Conservation (phyloP, 2,113 vertebrate genomes). For the Numenius arquata region DNA sequence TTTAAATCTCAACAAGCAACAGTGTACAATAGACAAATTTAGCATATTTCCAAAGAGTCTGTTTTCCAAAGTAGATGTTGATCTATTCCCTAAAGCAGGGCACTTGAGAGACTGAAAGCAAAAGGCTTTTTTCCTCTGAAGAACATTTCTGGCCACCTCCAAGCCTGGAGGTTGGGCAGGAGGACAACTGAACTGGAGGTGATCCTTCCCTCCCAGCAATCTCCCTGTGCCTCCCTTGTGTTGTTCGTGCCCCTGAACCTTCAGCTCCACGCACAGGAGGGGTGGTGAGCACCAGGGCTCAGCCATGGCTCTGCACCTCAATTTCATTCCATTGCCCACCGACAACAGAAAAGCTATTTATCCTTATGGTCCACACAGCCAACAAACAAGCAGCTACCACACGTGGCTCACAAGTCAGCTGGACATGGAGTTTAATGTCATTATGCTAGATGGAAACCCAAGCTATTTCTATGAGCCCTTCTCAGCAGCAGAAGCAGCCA, state of each 20-base stretch:
- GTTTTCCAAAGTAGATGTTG: background rate
- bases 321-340: background rate
- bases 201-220: background rate
- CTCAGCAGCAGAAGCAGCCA: background rate
- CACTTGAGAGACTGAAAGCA: background rate
- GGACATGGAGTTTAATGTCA: background rate
- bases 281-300: accelerated
- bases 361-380: background rate
- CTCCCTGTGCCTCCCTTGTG: background rate
- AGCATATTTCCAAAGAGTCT: background rate
- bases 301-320: background rate
- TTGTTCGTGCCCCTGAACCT: background rate
- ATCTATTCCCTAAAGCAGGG: background rate
- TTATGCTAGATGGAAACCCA: background rate
- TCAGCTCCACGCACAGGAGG: background rate
- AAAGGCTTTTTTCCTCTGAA: background rate
- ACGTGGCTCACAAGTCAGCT: background rate
- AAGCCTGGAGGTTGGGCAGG: background rate
- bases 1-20: background rate
- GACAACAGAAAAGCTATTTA: background rate
- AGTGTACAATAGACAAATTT: background rate
- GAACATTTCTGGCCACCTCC: background rate
- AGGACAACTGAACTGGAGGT: background rate
- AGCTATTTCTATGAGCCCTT: background rate
- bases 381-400: background rate